Evolutionary conservation across 2,888 invertebrate genomes (phyloP).

Genomic region (Subacronicta megacephala): DNA sequence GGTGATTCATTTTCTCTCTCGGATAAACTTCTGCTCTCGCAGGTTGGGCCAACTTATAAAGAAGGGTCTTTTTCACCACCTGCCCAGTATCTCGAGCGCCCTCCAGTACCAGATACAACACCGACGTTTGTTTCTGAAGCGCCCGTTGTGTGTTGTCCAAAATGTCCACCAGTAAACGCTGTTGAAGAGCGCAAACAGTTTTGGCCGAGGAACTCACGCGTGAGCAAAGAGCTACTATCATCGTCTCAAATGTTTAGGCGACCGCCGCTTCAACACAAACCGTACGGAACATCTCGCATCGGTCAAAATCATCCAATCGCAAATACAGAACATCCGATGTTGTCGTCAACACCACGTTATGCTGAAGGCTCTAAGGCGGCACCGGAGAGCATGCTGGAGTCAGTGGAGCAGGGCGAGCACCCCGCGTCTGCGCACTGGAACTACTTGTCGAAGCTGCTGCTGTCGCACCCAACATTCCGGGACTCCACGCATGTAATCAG

Average conservation of each 20-base stretch:
- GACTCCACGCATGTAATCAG: no score
- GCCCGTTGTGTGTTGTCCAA: not conserved
- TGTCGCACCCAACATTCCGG: constrained; percentile 29
- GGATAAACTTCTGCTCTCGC: no score
- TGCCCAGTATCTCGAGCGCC: not conserved
- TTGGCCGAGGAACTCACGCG: not conserved
- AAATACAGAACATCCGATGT: constrained; percentile 1
- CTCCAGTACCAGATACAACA: not conserved
- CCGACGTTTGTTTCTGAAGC: no score
- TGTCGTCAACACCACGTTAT: constrained; percentile 8
- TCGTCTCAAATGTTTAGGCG: not conserved
- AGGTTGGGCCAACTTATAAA: not conserved
- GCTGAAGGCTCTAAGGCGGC: not conserved
- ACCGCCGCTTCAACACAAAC: not conserved
- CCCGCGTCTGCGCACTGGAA: constrained; percentile 7
- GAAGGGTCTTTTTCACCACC: not conserved
- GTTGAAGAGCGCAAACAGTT: not conserved
- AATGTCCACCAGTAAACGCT: not conserved
- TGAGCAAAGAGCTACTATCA: not conserved
- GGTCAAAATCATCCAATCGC: not conserved
- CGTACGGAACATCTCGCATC: no score
- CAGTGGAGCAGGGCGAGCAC: not conserved
- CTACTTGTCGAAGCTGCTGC: constrained; percentile 22
- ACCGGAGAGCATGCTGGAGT: no score
- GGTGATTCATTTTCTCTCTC: constrained; percentile 1